phyloP scores from a whole-genome alignment of 2,797 vertebrate genomes.

The Pipistrellus pipistrellus region DNA sequence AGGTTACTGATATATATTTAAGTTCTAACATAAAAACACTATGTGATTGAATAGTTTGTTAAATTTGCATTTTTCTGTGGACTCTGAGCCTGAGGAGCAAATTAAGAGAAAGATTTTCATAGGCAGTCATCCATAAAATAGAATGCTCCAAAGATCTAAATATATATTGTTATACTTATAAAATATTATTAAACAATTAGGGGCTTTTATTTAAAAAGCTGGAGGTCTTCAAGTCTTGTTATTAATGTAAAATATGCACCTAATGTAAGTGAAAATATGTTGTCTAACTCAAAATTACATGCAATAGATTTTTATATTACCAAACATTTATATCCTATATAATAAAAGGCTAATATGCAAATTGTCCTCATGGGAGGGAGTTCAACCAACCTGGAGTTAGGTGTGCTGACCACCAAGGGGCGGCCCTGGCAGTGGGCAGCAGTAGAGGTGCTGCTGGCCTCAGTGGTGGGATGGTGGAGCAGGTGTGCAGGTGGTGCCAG shows the following conservation, averaged over 20 bases:
- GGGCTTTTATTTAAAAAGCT: conserved; percentile 20
- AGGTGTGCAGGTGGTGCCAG: too few relatives aligned
- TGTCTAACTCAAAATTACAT: neutral
- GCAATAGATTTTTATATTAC: neutral
- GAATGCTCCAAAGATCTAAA: neutral
- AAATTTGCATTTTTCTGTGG: neutral
- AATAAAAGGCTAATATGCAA: too few relatives aligned
- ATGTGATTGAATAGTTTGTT: neutral
- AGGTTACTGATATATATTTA: neutral
- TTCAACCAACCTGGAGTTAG: too few relatives aligned
- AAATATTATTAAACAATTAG: neutral
- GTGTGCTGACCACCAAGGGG: too few relatives aligned
- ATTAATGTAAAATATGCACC: neutral
- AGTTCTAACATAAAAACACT: conserved; percentile 6
- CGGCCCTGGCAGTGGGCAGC: too few relatives aligned
- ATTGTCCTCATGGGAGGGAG: too few relatives aligned
- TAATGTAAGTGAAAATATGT: neutral
- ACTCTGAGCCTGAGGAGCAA: neutral
- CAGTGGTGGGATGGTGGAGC: too few relatives aligned
- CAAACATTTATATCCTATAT: neutral
- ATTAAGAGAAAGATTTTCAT: conserved; percentile 13
- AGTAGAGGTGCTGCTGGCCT: too few relatives aligned
- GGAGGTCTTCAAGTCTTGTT: neutral
- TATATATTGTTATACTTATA: neutral
- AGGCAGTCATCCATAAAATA: neutral